Evolutionary conservation across 2,113 vertebrate genomes (phyloP), one percentile per base, ranked within the genome.

Genomic region (Dendrocopos noguchii): DNA sequence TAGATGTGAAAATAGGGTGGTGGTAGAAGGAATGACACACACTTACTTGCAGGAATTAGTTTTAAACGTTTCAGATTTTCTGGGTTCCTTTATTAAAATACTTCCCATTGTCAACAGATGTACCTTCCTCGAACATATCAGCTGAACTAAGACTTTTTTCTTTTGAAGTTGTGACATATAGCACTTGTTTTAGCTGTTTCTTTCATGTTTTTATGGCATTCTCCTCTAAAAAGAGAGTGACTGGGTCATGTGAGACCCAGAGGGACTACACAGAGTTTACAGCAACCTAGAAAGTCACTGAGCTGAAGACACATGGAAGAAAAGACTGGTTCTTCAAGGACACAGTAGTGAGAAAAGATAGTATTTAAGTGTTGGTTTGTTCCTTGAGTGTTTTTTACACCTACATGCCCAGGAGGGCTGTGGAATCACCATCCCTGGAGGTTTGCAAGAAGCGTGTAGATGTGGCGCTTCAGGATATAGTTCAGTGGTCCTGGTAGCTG

Each of bases 261-360:
- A 59, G 84, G 82, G 87, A 80, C 52, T 16, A 42, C 4, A 3
- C 0, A 13, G 52, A 70, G 63, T 91, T 91, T 77, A 46, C 72
- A 60, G 81, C 64, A 91, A 77, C 72, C 56, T 82, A 91, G 75
- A 95, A 95, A 90, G 72, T 55, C 94, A 82, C 0, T 71, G 67
- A 81, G 60, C 72, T 87, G 90, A 83, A 91, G 64, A 96, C 77
- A 87, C 24, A 59, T 90, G 72, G 10, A 85, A 95, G 68, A 76
- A 94, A 84, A 21, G 14, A 70, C 15, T 6, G 28, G 14, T 6
- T 91, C n/a, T 86, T 94, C 81, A 91, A 91, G 67, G 78, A 84
- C 75, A 77, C 14, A 66, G 9, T 15, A 28, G 21, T 8, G 36
- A 76, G 14, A 13, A 44, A 73, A 63, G 59, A 25, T 8, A 57